Evolutionary conservation across 1,140 invertebrate genomes (phyloP), one percentile per base, ranked within the genome.

Genomic region (Eupristina koningsbergeri): DNA sequence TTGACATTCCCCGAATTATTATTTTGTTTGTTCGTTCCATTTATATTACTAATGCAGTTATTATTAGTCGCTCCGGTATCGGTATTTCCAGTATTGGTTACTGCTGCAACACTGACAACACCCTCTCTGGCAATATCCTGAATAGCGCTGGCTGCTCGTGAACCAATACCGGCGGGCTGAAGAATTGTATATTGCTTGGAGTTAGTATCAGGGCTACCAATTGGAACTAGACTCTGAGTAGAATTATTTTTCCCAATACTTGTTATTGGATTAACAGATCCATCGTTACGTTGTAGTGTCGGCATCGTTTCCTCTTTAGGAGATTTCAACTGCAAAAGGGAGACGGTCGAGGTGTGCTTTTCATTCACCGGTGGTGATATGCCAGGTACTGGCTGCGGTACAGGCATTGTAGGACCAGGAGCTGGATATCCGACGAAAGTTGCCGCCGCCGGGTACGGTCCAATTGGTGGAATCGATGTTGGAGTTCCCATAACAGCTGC

Each of bases 151-250:
- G 96, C 96, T 0, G 96, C 96, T 47, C 96, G 93, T 9, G 96
- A 96, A 5, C 95, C 95, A 0, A 94, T 93, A 26, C 95, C 95
- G 15, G 96, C 96, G 1, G 96, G 96, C 88, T 97, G 96, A 29
- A 97, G 92, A 75, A 97, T 96, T 26, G 96, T 97, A 87, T 97
- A 97, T 87, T 97, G 96, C 90, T 96, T 94, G 53, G 89, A 88
- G 63, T 89, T 91, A 2, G 91, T 89, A 81, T 94, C 94, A 0
- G 94, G 94, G 34, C 94, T 94, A 34, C 91, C 92, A 0, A 92
- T 91, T 26, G 92, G 89, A 8, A 90, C 64, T 1, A 78, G 34
- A 22, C 36, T 36, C 22, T 45, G 53, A 53, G 29, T 77, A 76
- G 81, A 67, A 80, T 63, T 82, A 0, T 87, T 87, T 36, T 76